phyloP scores from a whole-genome alignment of 2,888 invertebrate genomes.

The Clostera curtula region DNA sequence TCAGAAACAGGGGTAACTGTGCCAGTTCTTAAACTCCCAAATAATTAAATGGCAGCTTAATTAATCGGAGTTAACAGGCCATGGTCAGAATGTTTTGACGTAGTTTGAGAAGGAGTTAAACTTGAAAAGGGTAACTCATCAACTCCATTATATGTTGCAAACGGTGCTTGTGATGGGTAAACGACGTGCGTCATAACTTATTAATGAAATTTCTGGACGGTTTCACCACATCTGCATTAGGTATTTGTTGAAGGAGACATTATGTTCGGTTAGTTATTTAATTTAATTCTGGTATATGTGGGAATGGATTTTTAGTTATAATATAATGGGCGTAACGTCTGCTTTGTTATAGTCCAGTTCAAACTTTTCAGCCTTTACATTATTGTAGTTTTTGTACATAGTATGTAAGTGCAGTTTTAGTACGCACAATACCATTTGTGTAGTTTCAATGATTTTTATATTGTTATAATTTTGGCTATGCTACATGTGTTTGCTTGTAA shows the following conservation, averaged over 20 bases:
- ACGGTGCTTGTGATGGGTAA: slow-evolving; percentile 1
- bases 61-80: not conserved
- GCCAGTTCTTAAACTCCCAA: not conserved
- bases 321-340: too few species aligned
- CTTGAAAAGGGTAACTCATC: slow-evolving; percentile 3
- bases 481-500: too few species aligned
- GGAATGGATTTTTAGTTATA: too few species aligned
- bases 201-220: slow-evolving; percentile 1
- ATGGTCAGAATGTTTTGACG: slow-evolving; percentile 1
- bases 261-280: not conserved
- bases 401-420: too few species aligned
- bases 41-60: not conserved
- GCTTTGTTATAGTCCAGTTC: too few species aligned
- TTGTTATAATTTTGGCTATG: too few species aligned
- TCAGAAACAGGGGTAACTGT: not conserved
- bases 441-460: too few species aligned
- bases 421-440: too few species aligned
- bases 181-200: slow-evolving; percentile 2
- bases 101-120: slow-evolving; percentile 1
- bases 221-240: slow-evolving; percentile 1
- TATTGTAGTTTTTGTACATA: too few species aligned
- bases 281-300: too few species aligned
- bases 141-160: slow-evolving; percentile 1
- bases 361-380: too few species aligned
- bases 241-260: not conserved